Conservation (phyloP, 2,113 vertebrate genomes). For the Plecotus auritus region DNA sequence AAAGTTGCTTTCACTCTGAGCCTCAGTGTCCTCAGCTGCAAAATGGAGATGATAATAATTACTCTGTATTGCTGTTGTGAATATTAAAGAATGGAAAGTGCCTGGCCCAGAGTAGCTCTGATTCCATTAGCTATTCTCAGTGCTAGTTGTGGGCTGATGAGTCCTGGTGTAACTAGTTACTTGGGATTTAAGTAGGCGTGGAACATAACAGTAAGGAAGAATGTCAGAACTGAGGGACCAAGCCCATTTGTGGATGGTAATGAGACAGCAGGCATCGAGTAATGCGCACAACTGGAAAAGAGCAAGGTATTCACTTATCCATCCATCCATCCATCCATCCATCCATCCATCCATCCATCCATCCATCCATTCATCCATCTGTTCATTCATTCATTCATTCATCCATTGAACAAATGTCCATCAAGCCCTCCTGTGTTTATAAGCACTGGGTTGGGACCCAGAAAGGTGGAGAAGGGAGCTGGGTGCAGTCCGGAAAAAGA, state of each 20-base stretch:
- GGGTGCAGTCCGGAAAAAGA: background rate
- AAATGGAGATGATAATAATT: background rate
- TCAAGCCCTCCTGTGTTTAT: background rate
- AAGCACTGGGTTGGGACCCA: background rate
- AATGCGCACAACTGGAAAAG: background rate
- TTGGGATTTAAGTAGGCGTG: background rate
- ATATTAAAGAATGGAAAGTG: background rate
- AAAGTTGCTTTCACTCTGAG: background rate
- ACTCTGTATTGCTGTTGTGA: background rate
- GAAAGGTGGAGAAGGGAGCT: background rate
- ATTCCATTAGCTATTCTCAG: background rate
- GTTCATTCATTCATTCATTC: background rate
- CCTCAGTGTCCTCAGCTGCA: background rate
- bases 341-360: background rate
- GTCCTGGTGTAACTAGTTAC: background rate
- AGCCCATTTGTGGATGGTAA: background rate
- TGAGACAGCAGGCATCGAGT: background rate
- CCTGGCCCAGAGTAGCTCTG: background rate
- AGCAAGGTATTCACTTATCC: background rate
- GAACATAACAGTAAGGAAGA: background rate
- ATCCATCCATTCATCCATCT: no score
- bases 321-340: background rate
- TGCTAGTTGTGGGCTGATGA: background rate
- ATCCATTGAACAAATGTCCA: background rate
- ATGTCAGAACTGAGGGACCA: background rate